A percentile compares a stretch with the other conserved stretches of the same genome.
phyloP scores from a whole-genome alignment of 2,888 invertebrate species.

The Liopterus haemorrhoidalis region DNA sequence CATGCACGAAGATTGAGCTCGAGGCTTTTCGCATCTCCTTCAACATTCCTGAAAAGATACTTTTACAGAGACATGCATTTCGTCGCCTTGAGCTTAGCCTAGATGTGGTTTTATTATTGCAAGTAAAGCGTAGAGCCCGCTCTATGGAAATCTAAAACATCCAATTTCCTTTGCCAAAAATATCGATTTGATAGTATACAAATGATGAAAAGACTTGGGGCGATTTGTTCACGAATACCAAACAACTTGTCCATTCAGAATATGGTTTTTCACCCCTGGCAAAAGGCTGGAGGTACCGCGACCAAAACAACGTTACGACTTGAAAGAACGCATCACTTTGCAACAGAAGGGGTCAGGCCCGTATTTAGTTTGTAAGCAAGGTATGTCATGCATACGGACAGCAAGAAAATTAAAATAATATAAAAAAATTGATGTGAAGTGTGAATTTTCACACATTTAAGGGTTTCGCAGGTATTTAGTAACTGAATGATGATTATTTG shows the following conservation, averaged over 20 bases:
- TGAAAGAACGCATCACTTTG: background rate
- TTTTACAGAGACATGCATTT: background rate
- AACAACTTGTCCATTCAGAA: background rate
- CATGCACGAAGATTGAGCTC: no score
- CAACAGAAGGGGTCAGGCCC: background rate
- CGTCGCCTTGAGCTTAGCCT: constrained; percentile 33
- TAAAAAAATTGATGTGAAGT: no score
- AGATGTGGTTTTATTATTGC: constrained; percentile 32
- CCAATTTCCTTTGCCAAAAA: constrained; percentile 42
- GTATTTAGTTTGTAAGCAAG: no score
- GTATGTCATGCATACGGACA: no score
- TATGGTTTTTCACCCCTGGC: background rate
- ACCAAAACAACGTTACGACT: constrained; percentile 10
- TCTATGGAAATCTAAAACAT: constrained; percentile 40
- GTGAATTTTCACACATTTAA: no score
- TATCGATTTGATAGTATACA: constrained; percentile 38
- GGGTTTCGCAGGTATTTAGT: no score
- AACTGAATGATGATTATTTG: no score
- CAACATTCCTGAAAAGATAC: no score
- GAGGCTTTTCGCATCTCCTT: no score
- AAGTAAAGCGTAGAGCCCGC: constrained; percentile 12
- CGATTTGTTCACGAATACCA: constrained; percentile 35
- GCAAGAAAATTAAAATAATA: no score
- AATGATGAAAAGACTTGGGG: constrained; percentile 38
- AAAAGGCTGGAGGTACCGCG: background rate